Conservation (phyloP, 2,797 vertebrate genomes). For the Morus bassanus region DNA sequence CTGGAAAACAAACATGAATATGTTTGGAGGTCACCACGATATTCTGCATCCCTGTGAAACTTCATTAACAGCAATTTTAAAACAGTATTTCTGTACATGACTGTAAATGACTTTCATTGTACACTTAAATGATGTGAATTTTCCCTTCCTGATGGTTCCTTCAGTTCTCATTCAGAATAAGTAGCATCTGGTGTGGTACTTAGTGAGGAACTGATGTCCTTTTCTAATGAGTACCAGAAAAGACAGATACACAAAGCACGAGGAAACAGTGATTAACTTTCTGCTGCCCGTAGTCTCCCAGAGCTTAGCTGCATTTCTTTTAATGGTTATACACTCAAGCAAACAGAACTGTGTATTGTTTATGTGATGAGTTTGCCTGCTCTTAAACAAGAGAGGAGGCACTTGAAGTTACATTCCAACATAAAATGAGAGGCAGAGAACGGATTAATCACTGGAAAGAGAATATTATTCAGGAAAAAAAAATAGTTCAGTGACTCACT, state of each 20-base stretch:
- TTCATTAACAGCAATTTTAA: neutral
- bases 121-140: neutral
- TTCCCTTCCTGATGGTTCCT: conserved; percentile 15
- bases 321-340: neutral
- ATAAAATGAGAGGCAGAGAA: neutral
- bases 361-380: neutral
- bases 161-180: conserved; percentile 32
- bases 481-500: neutral
- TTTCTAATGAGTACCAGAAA: conserved; percentile 45
- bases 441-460: conserved; percentile 19
- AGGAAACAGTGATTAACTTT: conserved; percentile 44
- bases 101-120: conserved; percentile 13
- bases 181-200: conserved; percentile 39
- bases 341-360: neutral
- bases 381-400: neutral
- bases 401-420: neutral
- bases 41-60: neutral
- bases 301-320: neutral
- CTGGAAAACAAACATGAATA: neutral
- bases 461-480: neutral
- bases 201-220: conserved; percentile 27
- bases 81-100: neutral
- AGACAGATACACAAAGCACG: conserved; percentile 15
- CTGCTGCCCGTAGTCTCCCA: neutral
- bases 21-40: neutral